A percentile compares a stretch with the other conserved stretches of the same genome.
phyloP scores from a whole-genome alignment of 1,140 invertebrate species.

The Drosophila ananassae region DNA sequence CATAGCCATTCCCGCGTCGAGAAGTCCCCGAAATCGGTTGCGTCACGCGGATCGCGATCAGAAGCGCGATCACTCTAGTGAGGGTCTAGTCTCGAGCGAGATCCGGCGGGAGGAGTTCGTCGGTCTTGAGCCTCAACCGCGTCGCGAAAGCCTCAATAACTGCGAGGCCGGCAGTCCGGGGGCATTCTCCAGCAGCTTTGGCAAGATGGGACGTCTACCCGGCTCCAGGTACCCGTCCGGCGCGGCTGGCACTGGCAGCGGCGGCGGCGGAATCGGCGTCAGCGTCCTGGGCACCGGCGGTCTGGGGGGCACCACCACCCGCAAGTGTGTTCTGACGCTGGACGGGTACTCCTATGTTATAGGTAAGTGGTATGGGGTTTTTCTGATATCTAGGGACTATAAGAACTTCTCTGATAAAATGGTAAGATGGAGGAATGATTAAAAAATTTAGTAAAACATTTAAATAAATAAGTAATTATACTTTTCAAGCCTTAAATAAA shows the following conservation, averaged over 20 bases:
- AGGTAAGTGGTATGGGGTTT: conserved; percentile 86
- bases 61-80: conserved; percentile 72
- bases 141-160: conserved; percentile 75
- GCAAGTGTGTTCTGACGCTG: conserved; percentile 90
- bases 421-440: no score
- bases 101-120: conserved; percentile 67
- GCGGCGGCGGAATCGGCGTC: conserved; percentile 57
- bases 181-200: conserved; percentile 15
- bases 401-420: no score
- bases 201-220: conserved; percentile 30
- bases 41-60: conserved; percentile 47
- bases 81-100: conserved; percentile 55
- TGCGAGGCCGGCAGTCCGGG: conserved; percentile 54
- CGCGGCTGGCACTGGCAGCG: conserved; percentile 59
- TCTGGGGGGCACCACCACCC: conserved; percentile 84
- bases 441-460: no score
- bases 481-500: no score
- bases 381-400: neutral
- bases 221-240: conserved; percentile 68
- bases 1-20: conserved; percentile 30
- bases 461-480: no score
- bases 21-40: conserved; percentile 40
- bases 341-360: conserved; percentile 93
- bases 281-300: conserved; percentile 33
- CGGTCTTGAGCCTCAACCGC: conserved; percentile 44